phyloP scores from a whole-genome alignment of 2,113 vertebrate genomes.

The Struthio camelus region DNA sequence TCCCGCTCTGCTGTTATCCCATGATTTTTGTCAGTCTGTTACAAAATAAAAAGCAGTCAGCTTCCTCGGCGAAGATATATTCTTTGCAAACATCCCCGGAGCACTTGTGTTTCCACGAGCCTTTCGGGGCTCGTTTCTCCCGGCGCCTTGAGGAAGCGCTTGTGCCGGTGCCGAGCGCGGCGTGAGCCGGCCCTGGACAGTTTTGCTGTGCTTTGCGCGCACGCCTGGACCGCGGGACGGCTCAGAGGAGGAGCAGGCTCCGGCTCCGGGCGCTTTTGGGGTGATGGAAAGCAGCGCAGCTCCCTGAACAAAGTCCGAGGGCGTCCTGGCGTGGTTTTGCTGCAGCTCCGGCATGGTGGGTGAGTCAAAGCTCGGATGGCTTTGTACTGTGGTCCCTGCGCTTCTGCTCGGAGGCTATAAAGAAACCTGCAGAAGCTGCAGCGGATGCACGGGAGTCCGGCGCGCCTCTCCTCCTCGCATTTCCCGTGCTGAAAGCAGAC shows the following conservation, averaged over 20 bases:
- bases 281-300: neutral
- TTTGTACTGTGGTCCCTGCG: neutral
- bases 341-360: neutral
- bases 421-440: neutral
- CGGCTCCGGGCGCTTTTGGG: neutral
- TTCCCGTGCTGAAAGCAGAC: neutral
- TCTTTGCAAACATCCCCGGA: too few relatives aligned
- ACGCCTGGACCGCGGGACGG: accelerated
- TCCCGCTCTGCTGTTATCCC: neutral
- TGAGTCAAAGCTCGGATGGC: neutral
- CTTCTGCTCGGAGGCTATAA: neutral
- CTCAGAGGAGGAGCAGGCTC: neutral
- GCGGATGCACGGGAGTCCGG: neutral
- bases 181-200: neutral
- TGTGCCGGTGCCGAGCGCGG: too few relatives aligned
- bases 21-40: neutral
- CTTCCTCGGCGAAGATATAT: neutral
- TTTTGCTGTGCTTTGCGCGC: accelerated
- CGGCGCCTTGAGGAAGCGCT: neutral
- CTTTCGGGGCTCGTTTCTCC: neutral
- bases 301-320: neutral
- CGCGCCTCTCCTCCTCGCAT: neutral
- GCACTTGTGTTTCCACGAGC: neutral
- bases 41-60: neutral
- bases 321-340: neutral